Evolutionary conservation across 2,888 invertebrate species (phyloP).

Genomic region (Helobdella robusta): DNA sequence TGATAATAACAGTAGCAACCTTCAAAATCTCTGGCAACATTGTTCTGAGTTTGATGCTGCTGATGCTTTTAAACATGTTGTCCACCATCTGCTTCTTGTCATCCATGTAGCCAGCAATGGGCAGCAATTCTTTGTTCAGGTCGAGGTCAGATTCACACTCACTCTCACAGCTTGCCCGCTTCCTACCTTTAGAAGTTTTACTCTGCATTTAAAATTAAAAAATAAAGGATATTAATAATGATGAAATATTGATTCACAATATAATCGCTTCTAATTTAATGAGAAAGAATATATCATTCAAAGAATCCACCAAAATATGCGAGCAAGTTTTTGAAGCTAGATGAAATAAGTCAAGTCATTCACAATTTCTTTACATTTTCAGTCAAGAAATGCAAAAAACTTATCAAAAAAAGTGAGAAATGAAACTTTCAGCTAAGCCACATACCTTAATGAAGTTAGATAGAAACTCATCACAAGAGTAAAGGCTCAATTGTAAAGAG

Average conservation of each 20-base stretch:
- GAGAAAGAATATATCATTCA: not conserved
- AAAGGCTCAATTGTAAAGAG: too few relatives aligned
- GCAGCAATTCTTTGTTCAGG: conserved; percentile 45
- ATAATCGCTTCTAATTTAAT: not conserved
- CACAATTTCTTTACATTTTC: too few relatives aligned
- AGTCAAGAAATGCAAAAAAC: too few relatives aligned
- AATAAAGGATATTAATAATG: not conserved
- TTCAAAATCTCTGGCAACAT: conserved; percentile 51
- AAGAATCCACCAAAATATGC: too few relatives aligned
- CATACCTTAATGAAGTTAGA: too few relatives aligned
- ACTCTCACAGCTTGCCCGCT: conserved; percentile 15
- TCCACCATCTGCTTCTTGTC: conserved; percentile 46
- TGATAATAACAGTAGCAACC: conserved; percentile 37
- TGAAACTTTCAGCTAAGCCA: too few relatives aligned
- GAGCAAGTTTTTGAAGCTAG: too few relatives aligned
- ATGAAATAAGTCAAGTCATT: too few relatives aligned
- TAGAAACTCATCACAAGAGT: too few relatives aligned
- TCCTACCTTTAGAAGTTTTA: conserved; percentile 4
- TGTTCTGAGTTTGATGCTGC: conserved; percentile 47
- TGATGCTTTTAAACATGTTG: conserved; percentile 49
- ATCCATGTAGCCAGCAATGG: conserved; percentile 47
- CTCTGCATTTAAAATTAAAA: not conserved
- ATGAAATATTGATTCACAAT: not conserved
- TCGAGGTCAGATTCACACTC: conserved; percentile 46
- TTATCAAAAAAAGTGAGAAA: too few relatives aligned